Conservation (phyloP, 2,888 invertebrate genomes). For the Maniola hyperantus region DNA sequence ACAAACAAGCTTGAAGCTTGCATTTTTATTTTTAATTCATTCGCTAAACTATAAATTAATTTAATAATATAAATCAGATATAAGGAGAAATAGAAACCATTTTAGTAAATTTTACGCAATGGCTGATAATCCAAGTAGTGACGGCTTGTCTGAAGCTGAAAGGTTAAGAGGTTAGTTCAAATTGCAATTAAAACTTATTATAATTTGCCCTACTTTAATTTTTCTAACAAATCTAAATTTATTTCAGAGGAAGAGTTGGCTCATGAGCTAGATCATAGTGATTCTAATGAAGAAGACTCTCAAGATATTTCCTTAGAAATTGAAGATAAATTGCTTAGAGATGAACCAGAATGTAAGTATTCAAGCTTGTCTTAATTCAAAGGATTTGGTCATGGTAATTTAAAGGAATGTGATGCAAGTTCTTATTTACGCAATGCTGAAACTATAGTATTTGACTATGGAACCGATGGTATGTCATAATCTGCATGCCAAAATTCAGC, state of each 20-base stretch:
- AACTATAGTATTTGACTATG: too few species aligned
- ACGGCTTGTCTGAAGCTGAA: slow-evolving; percentile 67
- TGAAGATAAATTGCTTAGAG: slow-evolving; percentile 76
- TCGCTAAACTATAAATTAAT: too few species aligned
- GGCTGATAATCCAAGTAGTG: slow-evolving; percentile 66
- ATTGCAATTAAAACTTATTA: slow-evolving; percentile 1
- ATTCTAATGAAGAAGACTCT: slow-evolving; percentile 76
- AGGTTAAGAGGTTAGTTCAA: slow-evolving; percentile 61
- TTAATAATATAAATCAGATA: too few species aligned
- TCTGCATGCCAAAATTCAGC: too few species aligned
- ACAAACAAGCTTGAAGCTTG: too few species aligned
- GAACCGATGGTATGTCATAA: too few species aligned
- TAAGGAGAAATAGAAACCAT: too few species aligned
- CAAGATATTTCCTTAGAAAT: slow-evolving; percentile 77
- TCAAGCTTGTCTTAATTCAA: background rate
- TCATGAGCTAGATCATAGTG: slow-evolving; percentile 75
- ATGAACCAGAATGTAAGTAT: slow-evolving; percentile 73
- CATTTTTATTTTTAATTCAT: too few species aligned
- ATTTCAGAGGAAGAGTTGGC: slow-evolving; percentile 73
- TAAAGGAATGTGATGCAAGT: too few species aligned
- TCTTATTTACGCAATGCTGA: too few species aligned
- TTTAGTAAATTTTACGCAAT: slow-evolving; percentile 43
- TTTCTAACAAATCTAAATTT: slow-evolving; percentile 9
- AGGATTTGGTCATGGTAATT: too few species aligned
- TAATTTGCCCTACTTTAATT: background rate